Conservation (phyloP, 1,140 invertebrate species). For the Homalodisca vitripennis region DNA sequence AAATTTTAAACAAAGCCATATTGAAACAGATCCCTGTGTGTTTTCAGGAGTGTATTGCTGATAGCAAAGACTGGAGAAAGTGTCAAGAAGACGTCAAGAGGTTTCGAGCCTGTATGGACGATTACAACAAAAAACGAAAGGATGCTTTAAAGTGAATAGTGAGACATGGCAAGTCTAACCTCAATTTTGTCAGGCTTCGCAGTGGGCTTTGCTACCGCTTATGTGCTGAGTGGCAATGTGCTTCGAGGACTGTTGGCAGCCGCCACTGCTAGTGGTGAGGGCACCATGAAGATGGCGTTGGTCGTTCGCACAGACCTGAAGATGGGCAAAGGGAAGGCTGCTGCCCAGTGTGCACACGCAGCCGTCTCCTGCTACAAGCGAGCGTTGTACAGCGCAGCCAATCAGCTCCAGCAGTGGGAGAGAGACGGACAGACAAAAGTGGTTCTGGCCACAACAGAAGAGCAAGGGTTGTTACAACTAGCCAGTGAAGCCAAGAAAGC, state of each 20-base stretch:
- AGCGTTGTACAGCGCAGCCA: constrained; percentile 58
- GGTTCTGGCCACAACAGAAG: constrained; percentile 58
- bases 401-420: constrained; percentile 71
- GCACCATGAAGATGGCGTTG: constrained; percentile 72
- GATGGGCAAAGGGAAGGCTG: constrained; percentile 94
- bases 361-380: constrained; percentile 78
- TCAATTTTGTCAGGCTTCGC: constrained; percentile 15
- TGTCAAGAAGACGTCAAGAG: constrained; percentile 79
- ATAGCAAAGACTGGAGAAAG: constrained; percentile 85
- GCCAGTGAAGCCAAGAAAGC: constrained; percentile 62
- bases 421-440: constrained; percentile 79
- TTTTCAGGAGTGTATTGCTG: constrained; percentile 85
- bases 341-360: constrained; percentile 90
- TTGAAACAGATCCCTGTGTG: too few relatives aligned
- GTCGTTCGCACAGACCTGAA: constrained; percentile 86
- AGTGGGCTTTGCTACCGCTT: background rate
- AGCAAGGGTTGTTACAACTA: constrained; percentile 64
- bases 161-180: constrained; percentile 7
- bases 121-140: constrained; percentile 48
- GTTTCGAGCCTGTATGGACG: constrained; percentile 75
- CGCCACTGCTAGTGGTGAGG: background rate
- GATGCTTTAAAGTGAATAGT: constrained; percentile 15
- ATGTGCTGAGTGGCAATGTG: background rate
- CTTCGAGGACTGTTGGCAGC: background rate
- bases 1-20: too few relatives aligned